These are phyloP conservation scores for Mugil cephalus DNA, from an alignment of 2,113 vertebrate genomes.

Conservation along the genomic window DNA sequence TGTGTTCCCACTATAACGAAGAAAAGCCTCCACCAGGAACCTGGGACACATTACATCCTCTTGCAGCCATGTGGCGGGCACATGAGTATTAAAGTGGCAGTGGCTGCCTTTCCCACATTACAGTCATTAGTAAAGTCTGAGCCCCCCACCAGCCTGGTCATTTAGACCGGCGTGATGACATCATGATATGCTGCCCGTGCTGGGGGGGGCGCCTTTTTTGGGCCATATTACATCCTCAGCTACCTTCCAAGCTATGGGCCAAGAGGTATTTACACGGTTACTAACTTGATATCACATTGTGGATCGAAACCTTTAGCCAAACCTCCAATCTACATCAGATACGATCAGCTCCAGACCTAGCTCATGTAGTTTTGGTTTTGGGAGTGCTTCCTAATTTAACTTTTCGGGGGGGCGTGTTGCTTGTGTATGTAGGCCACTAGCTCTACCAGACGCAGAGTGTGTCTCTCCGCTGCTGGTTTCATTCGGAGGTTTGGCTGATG, in stretches of 20 bases:
- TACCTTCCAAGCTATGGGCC: background rate
- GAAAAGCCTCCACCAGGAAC: conserved; percentile 28
- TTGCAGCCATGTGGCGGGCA: conserved; percentile 65
- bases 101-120: conserved; percentile 63
- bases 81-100: conserved; percentile 72
- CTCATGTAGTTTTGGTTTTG: conserved; percentile 23
- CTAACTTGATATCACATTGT: background rate
- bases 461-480: conserved; percentile 64
- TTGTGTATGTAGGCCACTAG: conserved; percentile 15
- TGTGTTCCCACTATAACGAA: conserved; percentile 8
- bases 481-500: conserved; percentile 76
- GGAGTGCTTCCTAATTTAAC: conserved; percentile 38
- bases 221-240: background rate
- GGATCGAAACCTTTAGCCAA: background rate
- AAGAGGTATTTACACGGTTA: background rate
- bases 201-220: background rate
- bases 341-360: conserved; percentile 1
- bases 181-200: conserved; percentile 40
- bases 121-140: conserved; percentile 56
- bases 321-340: too few species aligned
- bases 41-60: conserved; percentile 76
- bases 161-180: conserved; percentile 51
- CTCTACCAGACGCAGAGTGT: background rate
- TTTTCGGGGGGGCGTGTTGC: conserved; percentile 16
- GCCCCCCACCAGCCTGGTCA: conserved; percentile 29